A percentile compares a stretch with the other conserved stretches of the same genome.
Conservation (phyloP, 2,113 vertebrate genomes). For the Fulmarus glacialis region DNA sequence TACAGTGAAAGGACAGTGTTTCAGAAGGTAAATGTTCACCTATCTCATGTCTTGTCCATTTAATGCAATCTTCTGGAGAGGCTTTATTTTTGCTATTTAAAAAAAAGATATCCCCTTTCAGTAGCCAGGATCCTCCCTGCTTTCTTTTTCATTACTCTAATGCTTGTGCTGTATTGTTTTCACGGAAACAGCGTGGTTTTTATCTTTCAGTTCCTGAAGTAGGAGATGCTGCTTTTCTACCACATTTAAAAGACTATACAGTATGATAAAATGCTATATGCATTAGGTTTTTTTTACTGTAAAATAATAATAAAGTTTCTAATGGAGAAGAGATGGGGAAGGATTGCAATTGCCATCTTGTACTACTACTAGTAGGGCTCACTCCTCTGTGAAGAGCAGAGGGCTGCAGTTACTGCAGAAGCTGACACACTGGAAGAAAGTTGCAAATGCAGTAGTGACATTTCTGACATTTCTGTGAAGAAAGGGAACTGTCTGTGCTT, state of each 20-base stretch:
- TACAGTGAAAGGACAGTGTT: background rate
- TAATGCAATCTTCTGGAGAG: background rate
- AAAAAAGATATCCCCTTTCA: background rate
- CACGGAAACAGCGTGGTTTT: fast-evolving
- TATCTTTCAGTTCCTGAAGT: background rate
- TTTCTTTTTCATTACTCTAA: background rate
- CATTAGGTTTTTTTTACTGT: background rate
- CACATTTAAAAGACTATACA: background rate
- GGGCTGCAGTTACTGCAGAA: background rate
- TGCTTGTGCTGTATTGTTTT: background rate
- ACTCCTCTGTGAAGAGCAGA: background rate
- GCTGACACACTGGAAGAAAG: background rate
- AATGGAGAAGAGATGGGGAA: background rate
- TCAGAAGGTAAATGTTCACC: background rate
- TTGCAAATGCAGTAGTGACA: background rate
- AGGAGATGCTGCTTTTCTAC: background rate
- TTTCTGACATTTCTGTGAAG: background rate
- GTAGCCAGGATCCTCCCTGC: background rate
- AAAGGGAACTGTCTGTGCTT: background rate
- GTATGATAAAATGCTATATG: background rate
- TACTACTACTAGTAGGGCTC: background rate
- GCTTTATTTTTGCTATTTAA: background rate
- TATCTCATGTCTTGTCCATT: background rate
- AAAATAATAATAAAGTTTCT: background rate
- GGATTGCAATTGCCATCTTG: background rate